These are phyloP conservation scores for Coptodon rendalli DNA, from an alignment of 2,113 vertebrate genomes.

Conservation along the genomic window DNA sequence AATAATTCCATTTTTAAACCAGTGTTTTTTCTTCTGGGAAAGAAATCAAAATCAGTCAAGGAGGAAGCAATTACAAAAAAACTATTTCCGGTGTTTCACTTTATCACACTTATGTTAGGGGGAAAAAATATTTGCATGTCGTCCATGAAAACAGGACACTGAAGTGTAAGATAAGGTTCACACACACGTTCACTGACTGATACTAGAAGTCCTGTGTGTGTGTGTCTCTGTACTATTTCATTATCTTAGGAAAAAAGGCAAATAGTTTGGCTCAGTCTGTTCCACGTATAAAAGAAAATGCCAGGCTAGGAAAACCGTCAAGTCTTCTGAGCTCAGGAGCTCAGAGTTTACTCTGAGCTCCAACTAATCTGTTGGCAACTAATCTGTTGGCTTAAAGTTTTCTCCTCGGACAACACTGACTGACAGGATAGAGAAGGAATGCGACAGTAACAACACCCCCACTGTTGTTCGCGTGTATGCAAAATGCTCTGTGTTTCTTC, in stretches of 20 bases:
- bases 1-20: neutral
- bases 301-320: conserved; percentile 23
- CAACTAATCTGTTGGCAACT: neutral
- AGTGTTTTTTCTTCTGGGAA: conserved; percentile 13
- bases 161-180: conserved; percentile 1
- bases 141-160: conserved; percentile 33
- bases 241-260: conserved; percentile 32
- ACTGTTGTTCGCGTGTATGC: neutral
- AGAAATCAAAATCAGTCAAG: neutral
- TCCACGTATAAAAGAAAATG: conserved; percentile 25
- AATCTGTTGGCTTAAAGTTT: neutral
- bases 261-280: conserved; percentile 53
- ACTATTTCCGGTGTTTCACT: conserved; percentile 5
- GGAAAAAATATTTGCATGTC: neutral
- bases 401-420: neutral
- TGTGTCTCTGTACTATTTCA: neutral
- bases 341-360: conserved; percentile 3
- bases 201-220: neutral
- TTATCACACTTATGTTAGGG: conserved; percentile 9
- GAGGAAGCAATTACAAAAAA: neutral
- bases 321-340: neutral
- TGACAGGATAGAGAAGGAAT: neutral
- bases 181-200: conserved; percentile 23
- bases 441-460: neutral
- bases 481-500: neutral